Evolutionary conservation across 2,797 vertebrate genomes (phyloP).

Genomic region (Hippocampus kuda): DNA sequence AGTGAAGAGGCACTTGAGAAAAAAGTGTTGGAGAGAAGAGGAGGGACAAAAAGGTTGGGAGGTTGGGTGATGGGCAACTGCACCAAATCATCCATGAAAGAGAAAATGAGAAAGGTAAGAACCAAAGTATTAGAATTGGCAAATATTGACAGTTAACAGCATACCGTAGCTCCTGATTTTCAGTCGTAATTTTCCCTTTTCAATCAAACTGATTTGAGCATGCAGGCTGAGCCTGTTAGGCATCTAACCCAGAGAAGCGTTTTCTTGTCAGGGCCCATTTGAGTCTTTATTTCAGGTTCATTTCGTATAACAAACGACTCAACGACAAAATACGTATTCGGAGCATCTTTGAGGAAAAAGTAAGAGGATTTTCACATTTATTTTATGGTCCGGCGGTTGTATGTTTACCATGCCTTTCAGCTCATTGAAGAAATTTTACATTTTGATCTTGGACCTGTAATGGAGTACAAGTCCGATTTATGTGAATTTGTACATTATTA

Average conservation of each 20-base stretch:
- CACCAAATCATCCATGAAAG: constrained; percentile 71
- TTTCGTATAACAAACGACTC: not conserved
- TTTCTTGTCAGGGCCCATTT: not conserved
- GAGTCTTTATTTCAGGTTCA: not conserved
- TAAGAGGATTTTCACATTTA: not conserved
- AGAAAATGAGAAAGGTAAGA: constrained; percentile 65
- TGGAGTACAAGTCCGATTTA: not conserved
- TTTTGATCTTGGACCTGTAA: not conserved
- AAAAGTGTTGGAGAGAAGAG: not conserved
- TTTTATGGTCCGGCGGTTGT: not conserved
- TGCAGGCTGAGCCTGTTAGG: not conserved
- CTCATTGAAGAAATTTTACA: not conserved
- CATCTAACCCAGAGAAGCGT: not conserved
- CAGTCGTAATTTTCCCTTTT: not conserved
- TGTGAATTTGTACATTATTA: not conserved
- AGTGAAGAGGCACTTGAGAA: not conserved
- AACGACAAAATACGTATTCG: not conserved
- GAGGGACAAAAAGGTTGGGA: not conserved
- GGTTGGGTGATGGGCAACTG: constrained; percentile 77
- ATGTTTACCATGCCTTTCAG: not conserved
- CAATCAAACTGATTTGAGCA: not conserved
- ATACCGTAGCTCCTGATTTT: not conserved
- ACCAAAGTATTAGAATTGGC: not conserved
- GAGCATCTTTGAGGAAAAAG: not conserved
- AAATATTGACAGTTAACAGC: not conserved